Conservation (phyloP, 1,140 invertebrate genomes). For the Drosophila virilis region DNA sequence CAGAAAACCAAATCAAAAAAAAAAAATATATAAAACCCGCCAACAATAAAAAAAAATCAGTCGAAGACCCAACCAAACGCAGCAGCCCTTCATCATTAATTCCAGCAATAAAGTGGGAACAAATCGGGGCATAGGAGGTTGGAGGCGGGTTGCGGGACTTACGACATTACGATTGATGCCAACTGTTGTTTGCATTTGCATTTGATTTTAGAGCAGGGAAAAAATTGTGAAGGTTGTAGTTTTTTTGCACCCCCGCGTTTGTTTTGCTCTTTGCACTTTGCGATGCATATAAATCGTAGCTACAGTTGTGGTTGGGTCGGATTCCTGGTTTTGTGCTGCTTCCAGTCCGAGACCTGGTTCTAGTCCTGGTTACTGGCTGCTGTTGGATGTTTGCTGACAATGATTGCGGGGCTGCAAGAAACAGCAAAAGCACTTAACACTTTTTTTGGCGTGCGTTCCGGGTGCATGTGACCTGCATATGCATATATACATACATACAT, state of each 20-base stretch:
- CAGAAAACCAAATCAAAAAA: conserved; percentile 32
- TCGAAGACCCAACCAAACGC: conserved; percentile 25
- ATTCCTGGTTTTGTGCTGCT: conserved; percentile 3
- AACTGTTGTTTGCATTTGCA: conserved; percentile 81
- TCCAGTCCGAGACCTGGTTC: conserved; percentile 20
- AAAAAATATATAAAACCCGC: conserved; percentile 1
- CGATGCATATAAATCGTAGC: conserved; percentile 64
- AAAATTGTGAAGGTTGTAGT: conserved; percentile 36
- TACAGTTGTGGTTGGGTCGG: conserved; percentile 36
- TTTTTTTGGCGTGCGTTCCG: conserved; percentile 45
- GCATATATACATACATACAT: conserved; percentile 4
- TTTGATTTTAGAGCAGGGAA: conserved; percentile 68
- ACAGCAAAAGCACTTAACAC: conserved; percentile 77
- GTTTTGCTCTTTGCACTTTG: conserved; percentile 63
- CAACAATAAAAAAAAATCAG: conserved; percentile 27
- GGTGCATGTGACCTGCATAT: conserved; percentile 49
- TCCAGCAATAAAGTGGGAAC: conserved; percentile 66
- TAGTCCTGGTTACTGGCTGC: conserved; percentile 38
- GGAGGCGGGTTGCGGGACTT: conserved; percentile 9
- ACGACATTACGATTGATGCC: conserved; percentile 75
- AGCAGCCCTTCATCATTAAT: conserved; percentile 68
- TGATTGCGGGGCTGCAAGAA: conserved; percentile 71
- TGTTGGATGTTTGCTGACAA: conserved; percentile 72
- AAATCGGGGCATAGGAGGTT: neutral
- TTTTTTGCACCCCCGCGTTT: conserved; percentile 7